Evolutionary conservation across 23 tunicate genomes (phyloP).

Genomic region (Styela plicata): DNA sequence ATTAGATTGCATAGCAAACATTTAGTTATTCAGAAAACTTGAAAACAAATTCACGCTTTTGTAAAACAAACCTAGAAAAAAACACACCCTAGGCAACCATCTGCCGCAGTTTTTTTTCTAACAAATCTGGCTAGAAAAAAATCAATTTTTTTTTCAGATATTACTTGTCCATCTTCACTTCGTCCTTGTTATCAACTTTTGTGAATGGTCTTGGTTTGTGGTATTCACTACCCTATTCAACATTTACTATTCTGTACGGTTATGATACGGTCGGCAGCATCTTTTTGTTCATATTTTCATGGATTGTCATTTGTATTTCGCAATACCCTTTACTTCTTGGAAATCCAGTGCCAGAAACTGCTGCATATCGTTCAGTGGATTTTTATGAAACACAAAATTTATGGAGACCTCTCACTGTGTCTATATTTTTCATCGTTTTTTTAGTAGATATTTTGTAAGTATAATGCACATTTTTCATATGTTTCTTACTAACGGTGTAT

Average conservation of each 20-base stretch:
- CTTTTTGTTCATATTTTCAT: slow-evolving; percentile 54
- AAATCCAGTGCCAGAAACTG: slow-evolving; percentile 56
- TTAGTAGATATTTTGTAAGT: slow-evolving; percentile 1
- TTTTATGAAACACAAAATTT: slow-evolving; percentile 43
- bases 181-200: slow-evolving; percentile 33
- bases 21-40: too few species aligned
- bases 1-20: too few species aligned
- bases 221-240: slow-evolving; percentile 38
- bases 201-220: slow-evolving; percentile 49
- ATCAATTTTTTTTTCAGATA: slow-evolving; percentile 36
- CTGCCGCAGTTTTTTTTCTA: too few species aligned
- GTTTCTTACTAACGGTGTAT: not conserved
- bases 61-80: too few species aligned
- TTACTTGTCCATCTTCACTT: slow-evolving; percentile 28
- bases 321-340: slow-evolving; percentile 51
- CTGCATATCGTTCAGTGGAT: slow-evolving; percentile 55
- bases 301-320: slow-evolving; percentile 59
- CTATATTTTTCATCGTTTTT: slow-evolving; percentile 29
- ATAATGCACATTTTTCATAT: not conserved
- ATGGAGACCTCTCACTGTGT: slow-evolving; percentile 56
- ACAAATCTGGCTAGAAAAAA: too few species aligned
- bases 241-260: slow-evolving; percentile 22
- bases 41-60: too few species aligned
- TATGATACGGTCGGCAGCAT: slow-evolving; percentile 30
- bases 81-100: too few species aligned